These are phyloP conservation scores for Melanotaenia maccullochi DNA, from an alignment of 2,797 vertebrate species.

Conservation along the genomic window DNA sequence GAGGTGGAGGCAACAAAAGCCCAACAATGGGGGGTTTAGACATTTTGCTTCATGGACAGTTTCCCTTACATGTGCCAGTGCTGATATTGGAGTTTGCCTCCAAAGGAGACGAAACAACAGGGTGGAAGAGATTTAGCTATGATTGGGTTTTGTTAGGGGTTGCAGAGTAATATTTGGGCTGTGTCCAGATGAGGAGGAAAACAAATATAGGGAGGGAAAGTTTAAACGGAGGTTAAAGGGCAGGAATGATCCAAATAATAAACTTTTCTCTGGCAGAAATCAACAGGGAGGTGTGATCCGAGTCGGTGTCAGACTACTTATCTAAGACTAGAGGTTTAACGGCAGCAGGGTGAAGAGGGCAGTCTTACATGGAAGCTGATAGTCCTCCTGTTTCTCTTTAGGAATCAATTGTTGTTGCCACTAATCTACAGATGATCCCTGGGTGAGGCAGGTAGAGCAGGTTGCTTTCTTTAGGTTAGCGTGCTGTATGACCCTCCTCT, in stretches of 20 bases:
- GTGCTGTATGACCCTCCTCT: background rate
- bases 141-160: conserved; percentile 62
- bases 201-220: conserved; percentile 43
- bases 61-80: conserved; percentile 80
- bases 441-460: conserved; percentile 5
- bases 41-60: conserved; percentile 88
- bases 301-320: background rate
- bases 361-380: conserved; percentile 19
- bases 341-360: background rate
- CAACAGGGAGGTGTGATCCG: conserved; percentile 7
- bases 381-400: conserved; percentile 7
- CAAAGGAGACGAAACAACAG: conserved; percentile 70
- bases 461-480: background rate
- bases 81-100: conserved; percentile 85
- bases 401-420: conserved; percentile 2
- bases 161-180: conserved; percentile 56
- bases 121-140: conserved; percentile 84
- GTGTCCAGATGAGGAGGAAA: conserved; percentile 45
- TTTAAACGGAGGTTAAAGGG: conserved; percentile 35
- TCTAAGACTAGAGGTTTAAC: background rate
- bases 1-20: conserved; percentile 77
- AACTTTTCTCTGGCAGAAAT: conserved; percentile 4
- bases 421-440: conserved; percentile 21
- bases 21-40: conserved; percentile 84
- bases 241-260: conserved; percentile 22